Conservation (phyloP, 2,113 vertebrate species). For the Ameiurus melas region DNA sequence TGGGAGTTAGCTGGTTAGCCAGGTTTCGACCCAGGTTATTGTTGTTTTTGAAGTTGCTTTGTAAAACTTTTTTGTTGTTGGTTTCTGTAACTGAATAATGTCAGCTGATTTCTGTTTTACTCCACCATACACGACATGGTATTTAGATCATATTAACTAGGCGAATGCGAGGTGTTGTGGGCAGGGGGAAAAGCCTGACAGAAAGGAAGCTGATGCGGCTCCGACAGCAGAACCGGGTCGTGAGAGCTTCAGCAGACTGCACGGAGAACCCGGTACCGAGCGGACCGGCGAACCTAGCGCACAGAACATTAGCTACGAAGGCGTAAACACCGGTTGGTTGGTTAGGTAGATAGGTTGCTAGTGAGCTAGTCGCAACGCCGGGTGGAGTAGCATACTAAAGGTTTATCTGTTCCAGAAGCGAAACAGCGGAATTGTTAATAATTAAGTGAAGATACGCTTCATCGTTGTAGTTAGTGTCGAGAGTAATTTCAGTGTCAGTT, state of each 20-base stretch:
- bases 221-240: not conserved
- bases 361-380: conserved; percentile 11
- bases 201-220: too few relatives aligned
- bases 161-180: not conserved
- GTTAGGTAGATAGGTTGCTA: too few relatives aligned
- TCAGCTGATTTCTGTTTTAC: not conserved
- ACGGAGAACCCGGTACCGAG: not conserved
- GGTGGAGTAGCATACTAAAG: not conserved
- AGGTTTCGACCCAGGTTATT: not conserved
- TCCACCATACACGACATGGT: not conserved
- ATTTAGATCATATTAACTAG: not conserved
- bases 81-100: not conserved
- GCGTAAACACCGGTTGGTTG: not conserved
- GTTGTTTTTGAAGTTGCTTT: not conserved
- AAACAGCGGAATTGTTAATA: not conserved
- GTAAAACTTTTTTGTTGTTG: not conserved
- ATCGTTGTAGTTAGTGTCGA: not conserved
- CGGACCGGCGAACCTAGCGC: not conserved
- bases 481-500: not conserved
- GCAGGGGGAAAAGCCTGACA: not conserved
- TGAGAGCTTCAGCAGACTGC: not conserved
- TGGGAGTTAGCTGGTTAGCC: not conserved
- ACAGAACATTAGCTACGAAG: not conserved
- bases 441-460: not conserved
- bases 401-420: not conserved